Percentiles rank a stretch among this genome's conserved stretches.
These are phyloP conservation scores for Aspidapion aeneum DNA, from an alignment of 2,888 invertebrate species.

Conservation along the genomic window DNA sequence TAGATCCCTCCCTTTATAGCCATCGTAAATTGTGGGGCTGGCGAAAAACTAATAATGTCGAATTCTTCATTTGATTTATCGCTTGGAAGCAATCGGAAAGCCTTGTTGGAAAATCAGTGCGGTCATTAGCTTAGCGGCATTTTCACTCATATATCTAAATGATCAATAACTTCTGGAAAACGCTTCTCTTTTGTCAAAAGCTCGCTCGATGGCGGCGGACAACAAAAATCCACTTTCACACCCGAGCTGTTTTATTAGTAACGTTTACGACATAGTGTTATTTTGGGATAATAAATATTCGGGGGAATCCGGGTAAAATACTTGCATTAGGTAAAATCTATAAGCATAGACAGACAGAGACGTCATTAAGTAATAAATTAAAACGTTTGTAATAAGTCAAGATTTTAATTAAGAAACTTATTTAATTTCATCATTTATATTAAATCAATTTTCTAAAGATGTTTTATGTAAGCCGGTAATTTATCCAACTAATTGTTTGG, in stretches of 20 bases:
- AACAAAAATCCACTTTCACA: conserved; percentile 50
- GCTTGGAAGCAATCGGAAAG: neutral
- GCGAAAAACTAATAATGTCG: neutral
- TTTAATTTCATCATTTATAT: no score
- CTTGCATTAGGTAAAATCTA: no score
- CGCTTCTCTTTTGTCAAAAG: conserved; percentile 42
- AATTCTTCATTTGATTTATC: neutral
- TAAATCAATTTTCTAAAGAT: no score
- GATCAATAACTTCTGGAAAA: conserved; percentile 37
- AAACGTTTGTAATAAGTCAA: no score
- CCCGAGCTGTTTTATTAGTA: conserved; percentile 46
- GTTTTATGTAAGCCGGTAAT: no score
- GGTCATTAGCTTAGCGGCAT: conserved; percentile 29
- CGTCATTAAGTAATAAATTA: no score
- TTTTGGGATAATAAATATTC: neutral
- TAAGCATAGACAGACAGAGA: no score
- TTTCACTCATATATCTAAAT: conserved; percentile 37
- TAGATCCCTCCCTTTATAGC: no score
- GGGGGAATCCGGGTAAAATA: no score
- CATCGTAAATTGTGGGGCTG: no score
- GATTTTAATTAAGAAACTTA: no score
- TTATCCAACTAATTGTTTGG: no score
- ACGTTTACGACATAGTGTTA: conserved; percentile 42
- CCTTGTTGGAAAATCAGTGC: conserved; percentile 1
- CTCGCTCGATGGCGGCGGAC: conserved; percentile 42